Base-by-base conservation (phyloP, 2,113 vertebrate genomes). In the Chiloscyllium plagiosum region DNA sequence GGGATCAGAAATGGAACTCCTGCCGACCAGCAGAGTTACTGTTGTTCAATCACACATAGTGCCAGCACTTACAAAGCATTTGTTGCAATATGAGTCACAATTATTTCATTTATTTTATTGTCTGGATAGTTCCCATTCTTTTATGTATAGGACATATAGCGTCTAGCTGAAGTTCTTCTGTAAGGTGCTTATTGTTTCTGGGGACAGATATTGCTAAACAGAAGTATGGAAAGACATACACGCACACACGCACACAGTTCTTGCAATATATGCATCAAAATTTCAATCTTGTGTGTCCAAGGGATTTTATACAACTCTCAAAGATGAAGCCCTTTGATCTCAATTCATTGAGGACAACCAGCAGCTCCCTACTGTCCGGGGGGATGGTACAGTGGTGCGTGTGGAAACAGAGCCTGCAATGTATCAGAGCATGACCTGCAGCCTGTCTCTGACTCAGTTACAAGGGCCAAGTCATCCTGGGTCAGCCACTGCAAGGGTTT, bases 341-440 rank as follows among this genome's bases (percentile, higher is more conserved):
- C 94, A 95, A 47, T 95, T 95, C 22, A 50, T 52, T 95, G 94
- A 95, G 66, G 93, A 94, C 93, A 94, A 92, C 66, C 42, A 70
- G 13, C 66, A 50, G 69, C 94, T 52, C 50, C 94, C 72, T 13
- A 70, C 42, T 95, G 94, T 95, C 42, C 68, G 6, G 37, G n/a
- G 56, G 89, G 61, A 61, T 61, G 56, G 56, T 61, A 61, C 56
- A 61, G 56, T 61, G 47, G 22, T 66, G 56, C 56, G 56, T 61
- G 56, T 37, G 61, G 7, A 93, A 93, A 95, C 94, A 95, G 94
- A 95, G 69, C 94, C 69, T 50, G 69, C 69, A 72, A 70, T 95
- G 69, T 95, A 33, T 52, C 69, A 52, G 24, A 76, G 47, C 42
- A 10, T 95, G 94, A 95, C 68, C 94, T 72, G 33, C 94, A 33